Conservation (phyloP, 2,797 vertebrate genomes). For the Forpus xanthops region DNA sequence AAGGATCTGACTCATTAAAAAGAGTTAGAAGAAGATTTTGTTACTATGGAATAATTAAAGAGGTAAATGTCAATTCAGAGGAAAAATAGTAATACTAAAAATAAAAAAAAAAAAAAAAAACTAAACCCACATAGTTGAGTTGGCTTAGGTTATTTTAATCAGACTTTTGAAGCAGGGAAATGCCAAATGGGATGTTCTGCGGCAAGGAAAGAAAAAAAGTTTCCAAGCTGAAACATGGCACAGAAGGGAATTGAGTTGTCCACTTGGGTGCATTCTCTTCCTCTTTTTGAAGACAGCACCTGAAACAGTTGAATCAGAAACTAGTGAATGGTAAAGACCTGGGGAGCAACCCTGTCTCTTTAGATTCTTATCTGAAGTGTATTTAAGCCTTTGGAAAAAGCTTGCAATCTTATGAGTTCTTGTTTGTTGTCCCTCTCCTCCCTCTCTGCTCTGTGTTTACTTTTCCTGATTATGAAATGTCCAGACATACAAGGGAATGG, state of each 20-base stretch:
- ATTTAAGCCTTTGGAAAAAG: conserved; percentile 1
- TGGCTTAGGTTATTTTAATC: conserved; percentile 33
- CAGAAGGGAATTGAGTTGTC: background rate
- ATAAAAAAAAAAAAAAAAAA: background rate
- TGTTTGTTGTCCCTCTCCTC: background rate
- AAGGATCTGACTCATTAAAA: background rate
- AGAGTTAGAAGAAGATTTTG: background rate
- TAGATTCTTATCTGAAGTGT: conserved; percentile 16
- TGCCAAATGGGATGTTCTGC: background rate
- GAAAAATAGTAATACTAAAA: conserved; percentile 8
- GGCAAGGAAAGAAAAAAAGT: background rate
- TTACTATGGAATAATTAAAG: background rate
- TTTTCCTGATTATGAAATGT: background rate
- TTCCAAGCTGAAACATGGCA: conserved; percentile 47
- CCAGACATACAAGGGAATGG: background rate
- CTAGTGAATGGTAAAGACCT: conserved; percentile 33
- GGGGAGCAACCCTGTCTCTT: background rate
- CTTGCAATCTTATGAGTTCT: background rate
- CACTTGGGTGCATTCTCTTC: conserved; percentile 44
- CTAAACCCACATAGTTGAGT: background rate
- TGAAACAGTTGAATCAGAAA: conserved; percentile 29
- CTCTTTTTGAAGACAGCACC: background rate
- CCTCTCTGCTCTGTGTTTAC: background rate
- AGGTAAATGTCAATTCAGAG: background rate
- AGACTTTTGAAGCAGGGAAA: background rate